These are phyloP conservation scores for Synaphobranchus kaupii DNA, from an alignment of 2,797 vertebrate genomes.

Conservation along the genomic window DNA sequence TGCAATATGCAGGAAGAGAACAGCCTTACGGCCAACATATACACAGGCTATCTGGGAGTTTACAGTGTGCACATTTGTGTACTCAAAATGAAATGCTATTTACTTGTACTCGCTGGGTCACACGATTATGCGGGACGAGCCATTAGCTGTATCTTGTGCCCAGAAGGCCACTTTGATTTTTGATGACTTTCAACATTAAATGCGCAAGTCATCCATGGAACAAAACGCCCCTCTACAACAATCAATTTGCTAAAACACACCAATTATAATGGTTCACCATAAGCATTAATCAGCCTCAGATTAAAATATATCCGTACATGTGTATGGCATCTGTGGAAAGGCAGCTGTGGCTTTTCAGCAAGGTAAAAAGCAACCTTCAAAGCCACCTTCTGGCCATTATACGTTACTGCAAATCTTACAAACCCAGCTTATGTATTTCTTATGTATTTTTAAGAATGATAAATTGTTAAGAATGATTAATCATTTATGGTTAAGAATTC, in stretches of 20 bases:
- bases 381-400: constrained; percentile 25
- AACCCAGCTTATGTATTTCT: background rate
- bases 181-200: background rate
- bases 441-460: background rate
- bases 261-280: background rate
- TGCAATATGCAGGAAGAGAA: background rate
- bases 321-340: background rate
- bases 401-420: constrained; percentile 27
- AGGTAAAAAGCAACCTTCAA: background rate
- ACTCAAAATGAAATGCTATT: background rate
- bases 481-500: background rate
- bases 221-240: background rate
- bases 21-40: background rate
- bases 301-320: background rate
- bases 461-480: background rate
- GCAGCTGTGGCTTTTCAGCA: background rate
- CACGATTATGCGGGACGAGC: background rate
- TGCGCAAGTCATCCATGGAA: background rate
- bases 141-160: background rate
- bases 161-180: background rate
- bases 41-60: background rate
- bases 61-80: background rate
- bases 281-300: background rate
- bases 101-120: background rate
- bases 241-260: background rate